Conservation (phyloP, 2,113 vertebrate species). For the Collichthys lucidus region DNA sequence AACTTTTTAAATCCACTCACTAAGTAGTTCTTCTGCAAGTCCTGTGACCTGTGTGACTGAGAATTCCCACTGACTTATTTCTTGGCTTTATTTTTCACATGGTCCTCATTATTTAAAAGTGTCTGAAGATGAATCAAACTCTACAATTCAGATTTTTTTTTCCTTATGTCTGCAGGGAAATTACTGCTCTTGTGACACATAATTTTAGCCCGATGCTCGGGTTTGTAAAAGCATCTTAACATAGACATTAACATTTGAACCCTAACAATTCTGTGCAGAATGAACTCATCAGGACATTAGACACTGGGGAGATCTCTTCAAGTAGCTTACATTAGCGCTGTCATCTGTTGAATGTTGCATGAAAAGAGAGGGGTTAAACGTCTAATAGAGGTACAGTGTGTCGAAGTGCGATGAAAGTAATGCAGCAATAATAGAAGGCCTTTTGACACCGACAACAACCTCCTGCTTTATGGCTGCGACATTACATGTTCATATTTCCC, state of each 20-base stretch:
- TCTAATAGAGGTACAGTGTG: slow-evolving; percentile 8
- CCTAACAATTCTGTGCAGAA: slow-evolving; percentile 75
- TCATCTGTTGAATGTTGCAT: slow-evolving; percentile 48
- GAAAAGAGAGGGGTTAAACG: slow-evolving; percentile 40
- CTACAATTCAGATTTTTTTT: slow-evolving; percentile 40
- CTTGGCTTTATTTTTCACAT: slow-evolving; percentile 14
- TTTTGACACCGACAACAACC: neutral
- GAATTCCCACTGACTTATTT: neutral
- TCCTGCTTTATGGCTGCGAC: slow-evolving; percentile 32
- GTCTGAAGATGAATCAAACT: slow-evolving; percentile 44
- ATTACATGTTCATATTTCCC: slow-evolving; percentile 51
- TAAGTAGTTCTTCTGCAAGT: neutral
- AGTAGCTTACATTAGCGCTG: slow-evolving; percentile 33
- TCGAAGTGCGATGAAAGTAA: slow-evolving; percentile 13
- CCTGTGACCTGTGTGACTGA: slow-evolving; percentile 13
- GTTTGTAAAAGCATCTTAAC: slow-evolving; percentile 86
- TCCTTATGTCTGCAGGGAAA: slow-evolving; percentile 70
- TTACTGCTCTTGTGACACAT: slow-evolving; percentile 83
- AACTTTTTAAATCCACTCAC: slow-evolving; percentile 40
- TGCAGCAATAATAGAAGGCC: neutral
- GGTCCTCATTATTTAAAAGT: slow-evolving; percentile 17
- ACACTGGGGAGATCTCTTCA: slow-evolving; percentile 38
- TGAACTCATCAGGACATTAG: slow-evolving; percentile 75
- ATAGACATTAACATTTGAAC: slow-evolving; percentile 87
- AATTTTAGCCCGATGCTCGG: slow-evolving; percentile 79